Conservation (phyloP, 2,888 invertebrate species). For the Pyrgus malvae region DNA sequence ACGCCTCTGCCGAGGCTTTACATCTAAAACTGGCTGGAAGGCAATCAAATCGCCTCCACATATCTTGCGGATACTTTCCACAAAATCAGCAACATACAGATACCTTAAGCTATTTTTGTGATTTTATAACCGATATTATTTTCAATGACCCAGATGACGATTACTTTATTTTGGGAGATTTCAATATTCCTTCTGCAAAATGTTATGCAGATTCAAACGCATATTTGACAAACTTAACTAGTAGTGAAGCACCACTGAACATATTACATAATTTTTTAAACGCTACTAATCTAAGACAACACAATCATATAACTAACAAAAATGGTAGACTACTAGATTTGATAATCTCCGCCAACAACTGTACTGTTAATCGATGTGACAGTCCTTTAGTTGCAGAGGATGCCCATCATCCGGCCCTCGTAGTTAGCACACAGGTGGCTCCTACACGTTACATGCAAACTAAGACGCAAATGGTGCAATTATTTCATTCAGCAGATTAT, state of each 20-base stretch:
- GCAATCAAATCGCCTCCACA: background rate
- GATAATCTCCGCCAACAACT: background rate
- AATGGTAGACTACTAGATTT: background rate
- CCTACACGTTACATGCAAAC: background rate
- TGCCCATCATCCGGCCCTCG: background rate
- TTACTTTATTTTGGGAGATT: background rate
- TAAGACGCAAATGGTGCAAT: background rate
- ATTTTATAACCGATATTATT: background rate
- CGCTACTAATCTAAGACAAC: background rate
- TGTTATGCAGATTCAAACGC: background rate
- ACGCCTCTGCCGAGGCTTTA: background rate
- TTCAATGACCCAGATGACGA: background rate
- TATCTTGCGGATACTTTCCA: constrained; percentile 9
- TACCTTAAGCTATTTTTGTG: background rate
- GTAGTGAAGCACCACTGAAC: background rate
- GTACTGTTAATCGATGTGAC: background rate
- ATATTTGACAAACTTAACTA: background rate
- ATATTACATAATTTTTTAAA: constrained; percentile 1
- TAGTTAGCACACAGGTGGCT: background rate
- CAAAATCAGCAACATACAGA: background rate
- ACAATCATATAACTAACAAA: background rate
- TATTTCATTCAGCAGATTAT: constrained; percentile 5
- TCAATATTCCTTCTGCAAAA: background rate
- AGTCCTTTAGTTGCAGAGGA: background rate
- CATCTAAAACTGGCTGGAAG: background rate